These are phyloP conservation scores for Caenorhabditis sp. DNA, from an alignment of 2,888 invertebrate species.

Conservation along the genomic window DNA sequence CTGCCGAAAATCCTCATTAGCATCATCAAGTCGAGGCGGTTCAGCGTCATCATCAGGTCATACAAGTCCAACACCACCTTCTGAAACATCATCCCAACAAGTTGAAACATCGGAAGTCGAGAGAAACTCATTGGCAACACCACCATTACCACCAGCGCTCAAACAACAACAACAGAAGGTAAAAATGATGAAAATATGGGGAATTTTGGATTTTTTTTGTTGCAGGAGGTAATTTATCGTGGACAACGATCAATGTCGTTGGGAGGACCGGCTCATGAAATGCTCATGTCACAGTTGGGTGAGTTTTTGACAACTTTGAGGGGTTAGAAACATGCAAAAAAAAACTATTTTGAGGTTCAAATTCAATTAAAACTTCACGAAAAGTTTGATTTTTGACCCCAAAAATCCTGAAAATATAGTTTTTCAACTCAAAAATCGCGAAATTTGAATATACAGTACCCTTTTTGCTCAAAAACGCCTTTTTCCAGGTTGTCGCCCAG, in stretches of 20 bases:
- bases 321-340: too few species aligned
- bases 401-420: too few species aligned
- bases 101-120: not conserved
- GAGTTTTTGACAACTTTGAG: not conserved
- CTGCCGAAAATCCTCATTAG: conserved; percentile 45
- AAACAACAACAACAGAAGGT: conserved; percentile 12
- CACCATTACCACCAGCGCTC: conserved; percentile 54
- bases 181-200: too few species aligned
- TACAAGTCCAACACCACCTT: conserved; percentile 47
- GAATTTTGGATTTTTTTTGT: too few species aligned
- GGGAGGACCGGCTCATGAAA: conserved; percentile 69
- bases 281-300: conserved; percentile 60
- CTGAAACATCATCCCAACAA: conserved; percentile 3
- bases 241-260: conserved; percentile 68
- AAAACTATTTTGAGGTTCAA: too few species aligned
- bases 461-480: too few species aligned
- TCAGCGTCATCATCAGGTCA: conserved; percentile 51
- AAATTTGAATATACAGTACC: not conserved
- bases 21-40: conserved; percentile 16
- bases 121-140: conserved; percentile 43
- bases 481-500: not conserved
- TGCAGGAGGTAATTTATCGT: conserved; percentile 52
- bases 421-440: too few species aligned
- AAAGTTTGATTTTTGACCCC: too few species aligned
- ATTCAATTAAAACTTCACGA: too few species aligned